These are phyloP conservation scores for Chloropsis hardwickii DNA, from an alignment of 2,113 vertebrate genomes.

Conservation along the genomic window DNA sequence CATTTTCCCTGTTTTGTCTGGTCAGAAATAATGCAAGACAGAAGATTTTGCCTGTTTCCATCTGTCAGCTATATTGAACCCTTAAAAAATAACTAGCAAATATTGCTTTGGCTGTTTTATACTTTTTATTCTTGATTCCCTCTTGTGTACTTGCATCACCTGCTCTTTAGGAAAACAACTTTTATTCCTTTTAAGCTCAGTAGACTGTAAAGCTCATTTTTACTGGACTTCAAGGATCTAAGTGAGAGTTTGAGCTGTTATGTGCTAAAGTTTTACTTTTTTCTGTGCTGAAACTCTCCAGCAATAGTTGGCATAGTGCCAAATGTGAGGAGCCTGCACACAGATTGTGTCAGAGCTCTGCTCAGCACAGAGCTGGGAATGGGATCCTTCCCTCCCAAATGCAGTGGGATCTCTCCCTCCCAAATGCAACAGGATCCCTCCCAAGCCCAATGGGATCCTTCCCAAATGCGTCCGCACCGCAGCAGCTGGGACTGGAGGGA, in stretches of 20 bases:
- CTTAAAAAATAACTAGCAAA: background rate
- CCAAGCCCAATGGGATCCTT: background rate
- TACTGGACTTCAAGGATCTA: background rate
- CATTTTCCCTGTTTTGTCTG: background rate
- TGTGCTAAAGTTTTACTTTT: background rate
- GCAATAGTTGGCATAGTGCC: background rate
- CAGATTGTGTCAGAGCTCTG: background rate
- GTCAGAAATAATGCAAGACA: background rate
- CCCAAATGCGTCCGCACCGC: background rate
- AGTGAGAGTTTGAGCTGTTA: background rate
- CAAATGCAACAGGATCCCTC: background rate
- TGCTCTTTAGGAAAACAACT: background rate
- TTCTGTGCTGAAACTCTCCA: background rate
- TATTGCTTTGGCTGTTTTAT: background rate
- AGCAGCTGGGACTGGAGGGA: background rate
- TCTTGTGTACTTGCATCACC: background rate
- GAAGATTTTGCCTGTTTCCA: background rate
- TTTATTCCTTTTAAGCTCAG: background rate
- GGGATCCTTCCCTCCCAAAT: background rate
- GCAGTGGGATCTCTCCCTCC: background rate
- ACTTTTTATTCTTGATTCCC: background rate
- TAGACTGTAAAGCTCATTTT: background rate
- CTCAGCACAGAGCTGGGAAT: rapidly evolving
- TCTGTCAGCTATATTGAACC: background rate
- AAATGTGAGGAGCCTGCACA: rapidly evolving